phyloP scores from a whole-genome alignment of 2,113 vertebrate species.

The cattle (Bos taurus) region DNA sequence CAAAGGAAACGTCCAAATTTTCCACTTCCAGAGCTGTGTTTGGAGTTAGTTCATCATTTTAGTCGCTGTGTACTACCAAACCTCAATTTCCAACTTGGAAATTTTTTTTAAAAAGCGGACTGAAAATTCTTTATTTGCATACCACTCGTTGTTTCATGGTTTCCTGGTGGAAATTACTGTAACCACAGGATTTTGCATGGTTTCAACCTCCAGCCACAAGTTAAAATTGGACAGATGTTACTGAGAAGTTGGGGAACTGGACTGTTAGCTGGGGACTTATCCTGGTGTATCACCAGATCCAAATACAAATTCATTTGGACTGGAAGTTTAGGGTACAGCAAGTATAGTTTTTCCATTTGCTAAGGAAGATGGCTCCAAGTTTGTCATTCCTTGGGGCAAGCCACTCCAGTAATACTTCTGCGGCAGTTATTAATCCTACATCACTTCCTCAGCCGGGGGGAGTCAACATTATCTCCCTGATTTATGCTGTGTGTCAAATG shows the following conservation, averaged over 20 bases:
- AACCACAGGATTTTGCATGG: slow-evolving; percentile 8
- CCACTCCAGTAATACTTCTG: neutral
- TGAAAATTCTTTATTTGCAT: neutral
- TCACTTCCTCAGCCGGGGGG: rapidly evolving
- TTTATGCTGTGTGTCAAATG: neutral
- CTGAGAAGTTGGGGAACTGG: neutral
- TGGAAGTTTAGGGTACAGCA: neutral
- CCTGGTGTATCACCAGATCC: neutral
- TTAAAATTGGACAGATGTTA: slow-evolving; percentile 28
- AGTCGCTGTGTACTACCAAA: neutral
- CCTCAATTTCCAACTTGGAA: neutral
- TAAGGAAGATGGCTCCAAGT: neutral
- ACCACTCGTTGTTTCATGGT: neutral
- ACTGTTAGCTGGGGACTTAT: neutral
- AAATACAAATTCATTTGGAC: neutral
- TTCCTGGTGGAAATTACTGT: slow-evolving; percentile 39
- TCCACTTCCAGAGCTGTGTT: neutral
- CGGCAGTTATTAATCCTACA: rapidly evolving
- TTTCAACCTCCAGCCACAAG: slow-evolving; percentile 44
- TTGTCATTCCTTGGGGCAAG: neutral
- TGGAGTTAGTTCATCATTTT: neutral
- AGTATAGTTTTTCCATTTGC: neutral
- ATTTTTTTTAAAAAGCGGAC: neutral
- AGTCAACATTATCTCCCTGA: rapidly evolving
- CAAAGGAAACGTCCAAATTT: neutral